These are phyloP conservation scores for Spinus pinus DNA, from an alignment of 2,797 vertebrate genomes.

Conservation along the genomic window DNA sequence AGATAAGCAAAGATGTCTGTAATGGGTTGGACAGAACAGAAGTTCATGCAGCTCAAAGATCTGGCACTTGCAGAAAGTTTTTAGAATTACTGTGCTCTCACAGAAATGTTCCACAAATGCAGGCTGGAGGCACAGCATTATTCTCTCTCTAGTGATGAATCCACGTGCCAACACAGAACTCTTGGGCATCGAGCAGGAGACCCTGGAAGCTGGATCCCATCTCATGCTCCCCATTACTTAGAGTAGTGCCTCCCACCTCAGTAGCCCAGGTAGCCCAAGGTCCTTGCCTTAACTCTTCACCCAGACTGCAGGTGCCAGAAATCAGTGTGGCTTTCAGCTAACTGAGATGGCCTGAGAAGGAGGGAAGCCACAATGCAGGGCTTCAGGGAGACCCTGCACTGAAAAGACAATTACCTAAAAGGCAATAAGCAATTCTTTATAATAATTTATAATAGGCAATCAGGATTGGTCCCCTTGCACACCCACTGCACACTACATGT, in stretches of 20 bases:
- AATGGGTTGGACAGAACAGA: not conserved
- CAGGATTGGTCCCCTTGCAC: not conserved
- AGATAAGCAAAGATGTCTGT: constrained; percentile 34
- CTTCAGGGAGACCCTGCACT: rapidly evolving
- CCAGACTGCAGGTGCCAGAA: not conserved
- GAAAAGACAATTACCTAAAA: not conserved
- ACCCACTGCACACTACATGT: not conserved
- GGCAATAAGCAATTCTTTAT: not conserved
- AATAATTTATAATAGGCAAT: not conserved
- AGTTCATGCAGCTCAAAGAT: not conserved
- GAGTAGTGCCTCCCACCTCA: not conserved
- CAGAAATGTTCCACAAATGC: not conserved
- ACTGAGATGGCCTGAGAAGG: not conserved
- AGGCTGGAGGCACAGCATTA: not conserved
- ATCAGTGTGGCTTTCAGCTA: not conserved
- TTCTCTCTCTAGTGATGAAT: not conserved
- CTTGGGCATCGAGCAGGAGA: not conserved
- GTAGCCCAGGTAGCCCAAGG: not conserved
- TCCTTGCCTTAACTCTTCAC: not conserved
- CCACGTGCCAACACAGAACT: rapidly evolving
- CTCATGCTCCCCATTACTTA: not conserved
- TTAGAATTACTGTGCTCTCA: not conserved
- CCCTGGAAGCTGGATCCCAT: not conserved
- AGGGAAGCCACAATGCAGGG: not conserved
- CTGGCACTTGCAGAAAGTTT: not conserved